Percentiles rank a stretch among this genome's conserved stretches.
Conservation (phyloP, 2,113 vertebrate species). For the Poeciliopsis retropinna region DNA sequence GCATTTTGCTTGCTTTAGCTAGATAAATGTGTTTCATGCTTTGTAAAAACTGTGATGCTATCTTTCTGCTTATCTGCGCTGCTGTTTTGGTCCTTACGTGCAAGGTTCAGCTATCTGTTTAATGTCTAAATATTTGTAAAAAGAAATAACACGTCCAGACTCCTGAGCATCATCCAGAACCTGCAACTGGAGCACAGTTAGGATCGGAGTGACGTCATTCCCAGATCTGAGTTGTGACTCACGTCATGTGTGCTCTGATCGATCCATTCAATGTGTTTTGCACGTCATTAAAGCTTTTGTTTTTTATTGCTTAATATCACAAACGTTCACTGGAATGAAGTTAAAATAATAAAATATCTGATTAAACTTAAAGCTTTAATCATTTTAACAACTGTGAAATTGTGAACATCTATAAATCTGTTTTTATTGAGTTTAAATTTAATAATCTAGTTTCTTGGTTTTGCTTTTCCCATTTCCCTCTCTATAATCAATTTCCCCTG, state of each 20-base stretch:
- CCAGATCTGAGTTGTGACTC: neutral
- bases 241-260: neutral
- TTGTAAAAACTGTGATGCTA: neutral
- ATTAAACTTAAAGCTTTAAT: neutral
- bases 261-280: neutral
- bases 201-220: neutral
- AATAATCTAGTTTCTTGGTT: neutral
- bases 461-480: neutral
- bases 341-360: neutral
- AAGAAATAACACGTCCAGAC: neutral
- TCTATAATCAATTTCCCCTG: no score
- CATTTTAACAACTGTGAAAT: no score
- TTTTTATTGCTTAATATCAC: neutral
- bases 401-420: no score
- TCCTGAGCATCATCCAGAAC: neutral
- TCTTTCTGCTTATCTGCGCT: neutral
- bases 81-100: neutral
- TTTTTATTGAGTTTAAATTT: neutral
- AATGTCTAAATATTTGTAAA: neutral
- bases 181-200: neutral
- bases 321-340: neutral
- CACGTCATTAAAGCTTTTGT: neutral
- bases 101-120: neutral
- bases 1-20: neutral
- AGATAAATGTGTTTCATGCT: neutral